phyloP scores from a whole-genome alignment of 2,113 vertebrate species.

The Microtus pennsylvanicus region DNA sequence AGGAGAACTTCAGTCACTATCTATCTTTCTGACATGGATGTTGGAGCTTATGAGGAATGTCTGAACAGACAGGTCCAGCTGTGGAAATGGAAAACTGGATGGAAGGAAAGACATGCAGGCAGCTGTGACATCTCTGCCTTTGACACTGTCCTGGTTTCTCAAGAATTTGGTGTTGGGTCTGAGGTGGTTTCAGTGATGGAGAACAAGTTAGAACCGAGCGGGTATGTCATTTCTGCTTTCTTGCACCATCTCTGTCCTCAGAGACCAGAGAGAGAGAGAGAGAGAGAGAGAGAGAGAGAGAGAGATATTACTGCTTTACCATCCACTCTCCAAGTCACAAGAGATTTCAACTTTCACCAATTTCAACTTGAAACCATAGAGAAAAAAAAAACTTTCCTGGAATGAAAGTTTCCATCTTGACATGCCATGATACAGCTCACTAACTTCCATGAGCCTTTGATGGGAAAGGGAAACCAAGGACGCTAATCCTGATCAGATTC shows the following conservation, averaged over 20 bases:
- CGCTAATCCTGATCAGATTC: background rate
- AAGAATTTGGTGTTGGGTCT: background rate
- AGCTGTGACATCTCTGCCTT: background rate
- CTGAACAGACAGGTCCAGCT: background rate
- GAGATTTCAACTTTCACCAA: background rate
- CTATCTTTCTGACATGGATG: background rate
- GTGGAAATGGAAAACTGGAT: background rate
- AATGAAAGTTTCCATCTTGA: background rate
- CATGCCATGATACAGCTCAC: background rate
- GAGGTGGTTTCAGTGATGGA: background rate
- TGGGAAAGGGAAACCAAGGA: background rate
- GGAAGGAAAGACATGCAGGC: background rate
- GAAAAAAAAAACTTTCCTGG: background rate
- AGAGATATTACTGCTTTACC: background rate
- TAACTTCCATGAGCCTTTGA: background rate
- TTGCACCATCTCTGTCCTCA: background rate
- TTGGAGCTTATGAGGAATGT: background rate
- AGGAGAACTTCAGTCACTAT: background rate
- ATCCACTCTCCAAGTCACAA: background rate
- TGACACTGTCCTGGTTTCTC: background rate
- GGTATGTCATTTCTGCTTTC: background rate
- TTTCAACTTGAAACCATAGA: background rate
- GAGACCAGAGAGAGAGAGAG: background rate
- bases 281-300: background rate
- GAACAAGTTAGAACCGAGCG: background rate